A percentile compares a stretch with the other conserved stretches of the same genome.
phyloP scores from a whole-genome alignment of 2,888 invertebrate genomes.

The Apamea anceps region DNA sequence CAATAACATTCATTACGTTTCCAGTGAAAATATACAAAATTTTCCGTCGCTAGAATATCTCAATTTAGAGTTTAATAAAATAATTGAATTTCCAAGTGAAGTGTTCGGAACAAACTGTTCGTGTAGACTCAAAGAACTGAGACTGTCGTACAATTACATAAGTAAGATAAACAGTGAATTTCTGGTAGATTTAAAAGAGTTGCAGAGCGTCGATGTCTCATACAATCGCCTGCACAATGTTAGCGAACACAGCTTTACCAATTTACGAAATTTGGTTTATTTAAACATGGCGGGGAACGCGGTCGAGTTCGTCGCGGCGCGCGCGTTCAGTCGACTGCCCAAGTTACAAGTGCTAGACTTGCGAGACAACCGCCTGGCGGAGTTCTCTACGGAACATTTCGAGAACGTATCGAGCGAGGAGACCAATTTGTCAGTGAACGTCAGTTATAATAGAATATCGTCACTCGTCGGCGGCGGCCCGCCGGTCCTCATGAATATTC shows the following conservation, averaged over 20 bases:
- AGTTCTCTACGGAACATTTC: slow-evolving; percentile 91
- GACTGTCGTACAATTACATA: slow-evolving; percentile 94
- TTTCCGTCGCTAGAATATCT: slow-evolving; percentile 93
- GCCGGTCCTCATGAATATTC: slow-evolving; percentile 88
- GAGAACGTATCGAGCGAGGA: slow-evolving; percentile 91
- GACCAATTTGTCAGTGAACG: slow-evolving; percentile 92
- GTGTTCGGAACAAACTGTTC: slow-evolving; percentile 82
- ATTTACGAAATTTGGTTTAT: slow-evolving; percentile 93
- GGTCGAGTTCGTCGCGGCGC: slow-evolving; percentile 91
- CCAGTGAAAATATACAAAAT: slow-evolving; percentile 92
- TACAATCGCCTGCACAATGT: slow-evolving; percentile 93
- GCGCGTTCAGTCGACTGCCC: slow-evolving; percentile 93
- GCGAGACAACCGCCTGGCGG: slow-evolving; percentile 92
- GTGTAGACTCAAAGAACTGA: slow-evolving; percentile 93
- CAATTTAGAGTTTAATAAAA: slow-evolving; percentile 95
- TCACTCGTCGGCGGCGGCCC: slow-evolving; percentile 74
- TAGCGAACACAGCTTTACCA: slow-evolving; percentile 91
- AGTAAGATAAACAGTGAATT: slow-evolving; percentile 92
- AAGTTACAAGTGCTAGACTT: slow-evolving; percentile 93
- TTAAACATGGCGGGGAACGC: slow-evolving; percentile 94
- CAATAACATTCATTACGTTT: slow-evolving; percentile 92
- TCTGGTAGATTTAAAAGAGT: slow-evolving; percentile 91
- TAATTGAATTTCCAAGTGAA: slow-evolving; percentile 92
- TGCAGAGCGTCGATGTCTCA: slow-evolving; percentile 93
- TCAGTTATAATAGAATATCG: slow-evolving; percentile 92